Conservation (phyloP, 2,113 vertebrate genomes). For the Heptranchias perlo region DNA sequence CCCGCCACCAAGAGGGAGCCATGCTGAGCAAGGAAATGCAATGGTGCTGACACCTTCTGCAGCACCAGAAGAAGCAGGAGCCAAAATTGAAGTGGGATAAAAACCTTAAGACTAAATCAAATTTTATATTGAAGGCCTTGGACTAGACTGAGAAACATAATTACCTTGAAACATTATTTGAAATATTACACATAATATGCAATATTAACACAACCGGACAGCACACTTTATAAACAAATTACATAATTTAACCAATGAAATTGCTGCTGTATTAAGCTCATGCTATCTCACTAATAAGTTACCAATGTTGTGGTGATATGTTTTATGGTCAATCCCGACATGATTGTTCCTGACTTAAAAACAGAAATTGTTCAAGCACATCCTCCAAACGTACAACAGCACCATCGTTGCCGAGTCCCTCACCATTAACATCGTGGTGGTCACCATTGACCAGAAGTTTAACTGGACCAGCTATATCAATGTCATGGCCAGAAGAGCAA, state of each 20-base stretch:
- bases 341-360: background rate
- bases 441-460: background rate
- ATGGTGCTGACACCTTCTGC: background rate
- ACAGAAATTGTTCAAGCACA: background rate
- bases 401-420: background rate
- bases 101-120: background rate
- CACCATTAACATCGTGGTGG: background rate
- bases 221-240: background rate
- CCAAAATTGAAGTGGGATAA: background rate
- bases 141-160: background rate
- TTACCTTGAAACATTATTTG: background rate
- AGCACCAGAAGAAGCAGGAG: background rate
- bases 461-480: background rate
- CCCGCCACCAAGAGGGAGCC: background rate
- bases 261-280: background rate
- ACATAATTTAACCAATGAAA: background rate
- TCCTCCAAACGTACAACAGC: background rate
- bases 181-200: background rate
- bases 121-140: background rate
- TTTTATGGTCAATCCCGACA: background rate
- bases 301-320: background rate
- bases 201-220: background rate
- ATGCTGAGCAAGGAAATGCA: background rate
- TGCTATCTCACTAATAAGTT: background rate
- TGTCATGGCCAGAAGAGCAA: background rate